A percentile compares a stretch with the other conserved stretches of the same genome.
These are phyloP conservation scores for Stomatorhinus walkeri DNA, from an alignment of 2,797 vertebrate species.

Conservation along the genomic window DNA sequence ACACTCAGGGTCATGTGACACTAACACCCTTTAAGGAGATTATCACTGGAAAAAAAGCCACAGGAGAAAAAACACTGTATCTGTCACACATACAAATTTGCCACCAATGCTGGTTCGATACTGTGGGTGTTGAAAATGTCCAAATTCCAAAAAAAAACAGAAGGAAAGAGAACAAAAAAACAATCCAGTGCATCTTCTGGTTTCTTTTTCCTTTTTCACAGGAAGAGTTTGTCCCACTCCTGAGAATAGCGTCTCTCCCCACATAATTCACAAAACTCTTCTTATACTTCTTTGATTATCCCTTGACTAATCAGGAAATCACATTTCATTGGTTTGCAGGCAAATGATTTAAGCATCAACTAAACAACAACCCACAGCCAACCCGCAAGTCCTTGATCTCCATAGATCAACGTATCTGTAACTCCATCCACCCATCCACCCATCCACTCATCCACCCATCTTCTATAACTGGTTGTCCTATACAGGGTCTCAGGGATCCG, in stretches of 20 bases:
- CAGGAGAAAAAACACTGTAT: neutral
- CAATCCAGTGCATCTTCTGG: neutral
- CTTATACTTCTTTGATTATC: neutral
- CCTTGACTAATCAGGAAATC: neutral
- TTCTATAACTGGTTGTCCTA: neutral
- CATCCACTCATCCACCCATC: neutral
- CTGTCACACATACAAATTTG: neutral
- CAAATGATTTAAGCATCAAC: neutral
- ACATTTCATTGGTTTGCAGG: neutral
- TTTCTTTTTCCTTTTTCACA: neutral
- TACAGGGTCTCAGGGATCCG: neutral
- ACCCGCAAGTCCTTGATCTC: neutral
- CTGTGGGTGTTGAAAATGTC: neutral
- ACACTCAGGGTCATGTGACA: neutral
- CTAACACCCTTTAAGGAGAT: neutral
- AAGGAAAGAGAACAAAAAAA: neutral
- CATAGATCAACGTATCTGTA: neutral
- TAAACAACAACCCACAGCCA: neutral
- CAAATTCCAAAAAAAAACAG: neutral
- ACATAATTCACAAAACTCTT: neutral
- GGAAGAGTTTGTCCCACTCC: neutral
- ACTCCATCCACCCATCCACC: neutral
- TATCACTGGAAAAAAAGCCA: neutral
- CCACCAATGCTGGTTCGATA: neutral
- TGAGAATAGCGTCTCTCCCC: neutral